phyloP scores from a whole-genome alignment of 2,888 invertebrate genomes.

The Adelphocoris suturalis region DNA sequence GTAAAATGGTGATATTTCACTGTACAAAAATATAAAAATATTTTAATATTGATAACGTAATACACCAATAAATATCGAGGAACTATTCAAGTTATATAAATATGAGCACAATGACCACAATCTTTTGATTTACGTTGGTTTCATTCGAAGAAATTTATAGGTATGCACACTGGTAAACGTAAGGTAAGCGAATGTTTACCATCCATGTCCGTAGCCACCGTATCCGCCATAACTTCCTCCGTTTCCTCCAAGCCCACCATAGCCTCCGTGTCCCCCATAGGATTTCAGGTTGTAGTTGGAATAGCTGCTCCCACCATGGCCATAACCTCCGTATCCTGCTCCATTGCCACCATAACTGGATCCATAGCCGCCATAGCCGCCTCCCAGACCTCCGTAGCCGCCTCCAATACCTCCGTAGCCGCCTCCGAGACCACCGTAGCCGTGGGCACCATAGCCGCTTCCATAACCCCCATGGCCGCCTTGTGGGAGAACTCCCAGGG shows the following conservation, averaged over 20 bases:
- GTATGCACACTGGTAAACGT: background rate
- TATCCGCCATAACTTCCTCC: background rate
- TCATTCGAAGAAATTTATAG: background rate
- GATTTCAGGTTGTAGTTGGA: background rate
- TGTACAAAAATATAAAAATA: constrained; percentile 22
- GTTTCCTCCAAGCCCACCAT: constrained; percentile 69
- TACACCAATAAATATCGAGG: background rate
- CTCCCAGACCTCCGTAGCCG: constrained; percentile 68
- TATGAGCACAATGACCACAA: background rate
- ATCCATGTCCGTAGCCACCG: constrained; percentile 66
- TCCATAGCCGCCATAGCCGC: constrained; percentile 69
- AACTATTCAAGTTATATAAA: background rate
- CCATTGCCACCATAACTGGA: constrained; percentile 39
- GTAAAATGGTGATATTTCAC: too few relatives aligned
- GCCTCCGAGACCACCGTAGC: constrained; percentile 74
- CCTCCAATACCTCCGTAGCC: constrained; percentile 73
- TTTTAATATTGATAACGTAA: background rate
- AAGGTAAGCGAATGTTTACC: background rate
- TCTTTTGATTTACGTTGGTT: background rate
- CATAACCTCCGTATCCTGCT: background rate
- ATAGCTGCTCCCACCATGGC: constrained; percentile 3
- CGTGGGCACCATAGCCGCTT: constrained; percentile 73
- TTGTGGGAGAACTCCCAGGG: constrained; percentile 70
- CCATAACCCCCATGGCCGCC: constrained; percentile 68
- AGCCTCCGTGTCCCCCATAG: constrained; percentile 24